These are phyloP conservation scores for Hirtodrosophila alboralis DNA, from an alignment of 2,888 invertebrate species.

Conservation along the genomic window DNA sequence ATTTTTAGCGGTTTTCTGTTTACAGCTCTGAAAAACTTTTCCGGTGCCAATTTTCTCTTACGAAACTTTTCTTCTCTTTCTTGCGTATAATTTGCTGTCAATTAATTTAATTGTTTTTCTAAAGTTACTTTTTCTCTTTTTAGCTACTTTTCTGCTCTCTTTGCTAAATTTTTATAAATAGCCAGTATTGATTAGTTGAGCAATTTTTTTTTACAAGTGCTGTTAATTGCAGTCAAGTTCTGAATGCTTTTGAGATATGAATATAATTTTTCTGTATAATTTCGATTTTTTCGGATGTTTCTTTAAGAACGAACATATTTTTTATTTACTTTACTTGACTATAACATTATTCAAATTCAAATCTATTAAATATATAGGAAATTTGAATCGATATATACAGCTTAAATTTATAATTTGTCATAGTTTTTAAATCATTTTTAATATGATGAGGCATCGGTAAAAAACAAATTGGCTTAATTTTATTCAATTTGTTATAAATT, in stretches of 20 bases:
- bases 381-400: no score
- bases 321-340: no score
- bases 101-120: conserved; percentile 75
- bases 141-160: conserved; percentile 14
- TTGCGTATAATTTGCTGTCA: conserved; percentile 73
- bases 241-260: conserved; percentile 7
- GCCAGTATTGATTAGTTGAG: conserved; percentile 45
- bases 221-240: conserved; percentile 27
- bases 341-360: no score
- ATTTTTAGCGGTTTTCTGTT: conserved; percentile 59
- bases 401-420: no score
- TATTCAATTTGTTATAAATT: no score
- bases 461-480: no score
- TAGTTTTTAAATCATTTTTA: no score
- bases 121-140: conserved; percentile 28
- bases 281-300: no score
- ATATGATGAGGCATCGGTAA: no score
- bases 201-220: conserved; percentile 41
- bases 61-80: conserved; percentile 53
- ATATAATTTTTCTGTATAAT: neutral
- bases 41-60: conserved; percentile 56
- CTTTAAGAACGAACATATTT: no score
- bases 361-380: no score
- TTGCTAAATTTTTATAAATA: conserved; percentile 30
- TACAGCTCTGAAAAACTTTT: conserved; percentile 49